phyloP scores from a whole-genome alignment of 2,113 vertebrate species.

The Fulica atra region DNA sequence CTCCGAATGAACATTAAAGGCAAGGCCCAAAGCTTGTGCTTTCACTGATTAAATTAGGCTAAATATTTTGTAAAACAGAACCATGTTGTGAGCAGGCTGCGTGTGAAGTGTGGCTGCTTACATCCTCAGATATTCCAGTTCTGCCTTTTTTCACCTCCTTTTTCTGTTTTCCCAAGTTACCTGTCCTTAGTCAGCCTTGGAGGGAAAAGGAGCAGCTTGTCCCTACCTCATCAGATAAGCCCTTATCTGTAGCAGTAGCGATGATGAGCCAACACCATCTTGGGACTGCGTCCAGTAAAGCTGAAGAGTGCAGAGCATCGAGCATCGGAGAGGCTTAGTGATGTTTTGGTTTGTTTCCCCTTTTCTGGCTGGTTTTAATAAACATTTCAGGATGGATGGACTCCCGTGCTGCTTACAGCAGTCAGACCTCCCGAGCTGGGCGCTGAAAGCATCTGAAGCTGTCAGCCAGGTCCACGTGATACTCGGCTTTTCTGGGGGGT shows the following conservation, averaged over 20 bases:
- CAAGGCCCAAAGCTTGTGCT: neutral
- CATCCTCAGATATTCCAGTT: neutral
- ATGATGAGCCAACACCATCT: neutral
- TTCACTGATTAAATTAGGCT: slow-evolving; percentile 18
- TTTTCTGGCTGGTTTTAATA: neutral
- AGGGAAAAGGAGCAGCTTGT: neutral
- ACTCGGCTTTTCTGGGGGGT: neutral
- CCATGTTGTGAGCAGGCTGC: neutral
- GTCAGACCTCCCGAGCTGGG: neutral
- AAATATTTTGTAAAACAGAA: neutral
- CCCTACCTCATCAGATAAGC: neutral
- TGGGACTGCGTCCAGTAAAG: rapidly evolving
- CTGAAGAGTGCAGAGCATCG: neutral
- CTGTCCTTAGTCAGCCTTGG: neutral
- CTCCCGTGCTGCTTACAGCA: neutral
- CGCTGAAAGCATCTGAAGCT: neutral
- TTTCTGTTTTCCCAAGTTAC: neutral
- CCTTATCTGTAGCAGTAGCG: neutral
- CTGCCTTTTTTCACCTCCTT: neutral
- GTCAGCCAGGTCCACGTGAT: neutral
- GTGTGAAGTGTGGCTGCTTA: neutral
- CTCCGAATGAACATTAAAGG: slow-evolving; percentile 30
- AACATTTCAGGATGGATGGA: neutral
- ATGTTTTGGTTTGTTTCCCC: neutral
- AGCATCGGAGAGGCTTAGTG: neutral